phyloP scores from a whole-genome alignment of 2,888 invertebrate species.

The Mermis nigrescens region DNA sequence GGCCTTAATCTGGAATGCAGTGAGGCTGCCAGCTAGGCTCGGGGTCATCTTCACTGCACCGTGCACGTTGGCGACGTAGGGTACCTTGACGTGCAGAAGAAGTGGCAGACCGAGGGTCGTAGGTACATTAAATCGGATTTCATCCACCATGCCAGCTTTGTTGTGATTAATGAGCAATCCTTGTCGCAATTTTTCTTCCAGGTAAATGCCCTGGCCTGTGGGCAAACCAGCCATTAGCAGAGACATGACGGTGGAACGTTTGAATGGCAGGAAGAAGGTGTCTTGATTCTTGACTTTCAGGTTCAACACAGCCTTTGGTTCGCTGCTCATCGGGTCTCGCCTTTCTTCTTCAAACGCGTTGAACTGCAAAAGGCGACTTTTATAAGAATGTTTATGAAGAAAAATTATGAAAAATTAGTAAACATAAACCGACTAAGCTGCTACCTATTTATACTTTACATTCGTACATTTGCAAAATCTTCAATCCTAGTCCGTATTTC shows the following conservation, averaged over 20 bases:
- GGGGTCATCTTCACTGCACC: conserved; percentile 8
- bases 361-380: conserved; percentile 14
- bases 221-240: too few relatives aligned
- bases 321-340: conserved; percentile 16
- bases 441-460: too few relatives aligned
- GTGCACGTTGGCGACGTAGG: conserved; percentile 11
- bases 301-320: conserved; percentile 18
- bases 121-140: conserved; percentile 16
- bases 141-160: conserved; percentile 12
- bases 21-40: background rate
- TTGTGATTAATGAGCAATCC: conserved; percentile 1
- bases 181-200: conserved; percentile 15
- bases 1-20: conserved; percentile 14
- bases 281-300: conserved; percentile 21
- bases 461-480: too few relatives aligned
- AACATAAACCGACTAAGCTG: too few relatives aligned
- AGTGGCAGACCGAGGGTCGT: conserved; percentile 21
- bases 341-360: conserved; percentile 16
- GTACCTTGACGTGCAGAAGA: conserved; percentile 11
- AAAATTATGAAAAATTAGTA: too few relatives aligned
- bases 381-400: background rate
- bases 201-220: background rate
- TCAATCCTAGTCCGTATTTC: too few relatives aligned
- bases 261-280: conserved; percentile 22
- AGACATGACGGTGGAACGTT: conserved; percentile 13